phyloP scores from a whole-genome alignment of 2,113 vertebrate genomes.

The Rousettus leschenaultii region DNA sequence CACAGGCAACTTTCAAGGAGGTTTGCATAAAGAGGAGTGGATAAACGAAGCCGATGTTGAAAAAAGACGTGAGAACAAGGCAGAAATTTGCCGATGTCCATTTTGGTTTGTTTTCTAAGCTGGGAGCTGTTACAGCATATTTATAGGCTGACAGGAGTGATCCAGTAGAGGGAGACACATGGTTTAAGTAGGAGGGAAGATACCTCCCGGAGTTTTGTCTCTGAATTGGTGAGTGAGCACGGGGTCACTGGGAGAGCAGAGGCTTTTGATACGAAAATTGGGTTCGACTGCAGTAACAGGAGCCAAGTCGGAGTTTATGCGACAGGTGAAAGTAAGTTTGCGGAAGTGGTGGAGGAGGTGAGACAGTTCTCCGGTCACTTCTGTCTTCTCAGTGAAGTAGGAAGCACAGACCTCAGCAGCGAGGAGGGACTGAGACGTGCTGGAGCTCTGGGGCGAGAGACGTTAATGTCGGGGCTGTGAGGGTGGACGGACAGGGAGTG shows the following conservation, averaged over 20 bases:
- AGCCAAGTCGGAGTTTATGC: no score
- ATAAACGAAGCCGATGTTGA: background rate
- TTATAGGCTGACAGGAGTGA: background rate
- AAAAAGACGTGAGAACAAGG: background rate
- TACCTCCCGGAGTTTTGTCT: background rate
- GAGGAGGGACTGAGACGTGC: background rate
- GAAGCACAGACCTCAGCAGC: background rate
- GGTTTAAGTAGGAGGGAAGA: background rate
- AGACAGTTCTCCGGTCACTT: background rate
- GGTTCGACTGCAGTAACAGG: no score
- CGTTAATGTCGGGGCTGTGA: background rate
- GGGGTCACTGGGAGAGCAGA: background rate
- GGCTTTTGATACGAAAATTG: background rate
- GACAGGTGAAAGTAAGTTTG: background rate
- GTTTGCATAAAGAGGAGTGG: background rate
- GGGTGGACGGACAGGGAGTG: background rate
- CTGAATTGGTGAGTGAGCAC: background rate
- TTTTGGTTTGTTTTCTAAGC: background rate
- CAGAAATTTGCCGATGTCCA: background rate
- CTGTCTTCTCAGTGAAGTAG: background rate
- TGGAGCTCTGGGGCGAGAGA: background rate
- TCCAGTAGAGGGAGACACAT: background rate
- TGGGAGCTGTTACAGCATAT: background rate
- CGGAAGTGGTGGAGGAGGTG: background rate
- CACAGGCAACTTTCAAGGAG: background rate